phyloP scores from a whole-genome alignment of 2,113 vertebrate species.

The Corydoras maculifer region DNA sequence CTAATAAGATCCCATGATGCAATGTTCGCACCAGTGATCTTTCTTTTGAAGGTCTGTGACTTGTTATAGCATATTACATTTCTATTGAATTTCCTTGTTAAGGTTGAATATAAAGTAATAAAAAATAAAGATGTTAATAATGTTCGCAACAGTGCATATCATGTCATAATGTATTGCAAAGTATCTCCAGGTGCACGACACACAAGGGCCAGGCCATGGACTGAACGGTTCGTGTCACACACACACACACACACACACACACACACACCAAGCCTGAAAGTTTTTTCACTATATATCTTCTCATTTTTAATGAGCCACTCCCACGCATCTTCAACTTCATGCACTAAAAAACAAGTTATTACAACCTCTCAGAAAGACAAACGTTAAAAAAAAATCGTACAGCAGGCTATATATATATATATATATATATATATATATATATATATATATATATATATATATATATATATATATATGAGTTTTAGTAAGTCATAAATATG shows the following conservation, averaged over 20 bases:
- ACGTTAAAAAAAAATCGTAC: background rate
- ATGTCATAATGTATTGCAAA: slow-evolving; percentile 4
- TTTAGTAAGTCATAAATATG: slow-evolving; percentile 3
- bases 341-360: background rate
- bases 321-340: slow-evolving; percentile 37
- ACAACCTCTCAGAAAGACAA: no score
- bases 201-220: slow-evolving; percentile 20
- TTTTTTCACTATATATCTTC: slow-evolving; percentile 9
- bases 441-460: background rate
- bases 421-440: background rate
- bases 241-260: slow-evolving; percentile 33
- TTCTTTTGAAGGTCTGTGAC: no score
- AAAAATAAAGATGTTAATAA: no score
- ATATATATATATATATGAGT: background rate
- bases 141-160: background rate
- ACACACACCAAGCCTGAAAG: slow-evolving; percentile 23
- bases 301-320: slow-evolving; percentile 27
- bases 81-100: background rate
- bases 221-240: slow-evolving; percentile 20
- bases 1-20: no score
- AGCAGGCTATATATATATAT: no score
- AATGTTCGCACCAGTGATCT: no score
- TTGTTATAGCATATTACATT: no score
- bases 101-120: background rate
- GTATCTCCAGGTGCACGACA: slow-evolving; percentile 37